Conservation (phyloP, 2,797 vertebrate genomes). For the Cuniculus paca region DNA sequence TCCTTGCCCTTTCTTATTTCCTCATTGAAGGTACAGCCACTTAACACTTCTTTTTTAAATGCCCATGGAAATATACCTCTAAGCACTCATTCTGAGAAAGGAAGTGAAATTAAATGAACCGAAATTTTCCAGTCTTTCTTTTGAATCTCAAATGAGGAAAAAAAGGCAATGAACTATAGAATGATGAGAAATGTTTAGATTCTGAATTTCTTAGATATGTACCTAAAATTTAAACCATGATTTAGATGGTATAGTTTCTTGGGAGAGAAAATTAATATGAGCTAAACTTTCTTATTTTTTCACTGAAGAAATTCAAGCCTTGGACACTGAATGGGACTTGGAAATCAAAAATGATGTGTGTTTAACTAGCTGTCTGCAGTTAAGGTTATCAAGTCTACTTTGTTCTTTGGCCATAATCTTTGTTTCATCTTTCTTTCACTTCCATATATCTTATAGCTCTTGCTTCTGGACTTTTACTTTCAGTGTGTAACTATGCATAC, state of each 20-base stretch:
- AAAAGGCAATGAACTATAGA: not conserved
- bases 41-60: not conserved
- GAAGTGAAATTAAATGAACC: not conserved
- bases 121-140: constrained; percentile 5
- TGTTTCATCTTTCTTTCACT: not conserved
- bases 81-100: not conserved
- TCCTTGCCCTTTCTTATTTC: not conserved
- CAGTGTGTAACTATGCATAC: not conserved
- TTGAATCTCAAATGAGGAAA: not conserved
- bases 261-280: not conserved
- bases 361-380: not conserved
- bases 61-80: not conserved
- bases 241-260: not conserved
- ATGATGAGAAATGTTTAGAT: not conserved
- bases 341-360: not conserved
- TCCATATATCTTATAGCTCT: not conserved
- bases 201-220: not conserved
- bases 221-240: constrained; percentile 10
- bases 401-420: not conserved
- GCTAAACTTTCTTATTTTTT: not conserved
- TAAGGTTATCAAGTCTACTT: not conserved
- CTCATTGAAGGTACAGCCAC: not conserved
- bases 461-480: not conserved
- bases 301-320: not conserved
- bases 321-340: not conserved